phyloP scores from a whole-genome alignment of 2,797 vertebrate genomes.

The Sebastes jordani region DNA sequence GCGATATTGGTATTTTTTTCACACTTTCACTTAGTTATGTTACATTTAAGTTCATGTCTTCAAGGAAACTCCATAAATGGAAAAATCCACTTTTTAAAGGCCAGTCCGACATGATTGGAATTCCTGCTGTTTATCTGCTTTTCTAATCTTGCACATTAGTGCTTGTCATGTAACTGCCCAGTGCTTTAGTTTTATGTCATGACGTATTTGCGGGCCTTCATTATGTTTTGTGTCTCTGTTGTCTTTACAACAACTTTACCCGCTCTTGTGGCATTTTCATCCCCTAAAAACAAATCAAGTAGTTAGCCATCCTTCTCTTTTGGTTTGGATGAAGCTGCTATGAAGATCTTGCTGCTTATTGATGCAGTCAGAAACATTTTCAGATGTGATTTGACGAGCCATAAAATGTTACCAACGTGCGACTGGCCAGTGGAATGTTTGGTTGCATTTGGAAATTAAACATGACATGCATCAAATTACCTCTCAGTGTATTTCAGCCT shows the following conservation, averaged over 20 bases:
- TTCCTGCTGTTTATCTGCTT: not conserved
- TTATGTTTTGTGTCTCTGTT: not conserved
- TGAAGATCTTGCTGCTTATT: not conserved
- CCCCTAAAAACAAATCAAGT: not conserved
- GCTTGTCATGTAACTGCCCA: not conserved
- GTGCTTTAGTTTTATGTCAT: not conserved
- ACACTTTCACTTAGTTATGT: not conserved
- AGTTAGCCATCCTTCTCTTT: not conserved
- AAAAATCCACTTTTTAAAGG: not conserved
- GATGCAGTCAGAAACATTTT: not conserved
- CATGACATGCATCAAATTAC: not conserved
- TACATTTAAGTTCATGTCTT: not conserved
- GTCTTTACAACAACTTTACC: not conserved
- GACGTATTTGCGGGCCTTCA: not conserved
- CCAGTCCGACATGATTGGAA: not conserved
- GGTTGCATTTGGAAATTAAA: conserved; percentile 11
- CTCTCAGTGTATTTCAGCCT: not conserved
- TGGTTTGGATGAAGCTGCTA: not conserved
- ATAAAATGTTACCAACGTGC: not conserved
- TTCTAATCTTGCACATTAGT: not conserved
- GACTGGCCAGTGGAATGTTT: not conserved
- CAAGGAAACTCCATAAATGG: not conserved
- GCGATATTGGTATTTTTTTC: not conserved
- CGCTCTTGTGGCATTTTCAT: not conserved
- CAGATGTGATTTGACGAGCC: not conserved